These are phyloP conservation scores for Onychomys leucogaster DNA, from an alignment of 2,797 vertebrate genomes.

Conservation along the genomic window DNA sequence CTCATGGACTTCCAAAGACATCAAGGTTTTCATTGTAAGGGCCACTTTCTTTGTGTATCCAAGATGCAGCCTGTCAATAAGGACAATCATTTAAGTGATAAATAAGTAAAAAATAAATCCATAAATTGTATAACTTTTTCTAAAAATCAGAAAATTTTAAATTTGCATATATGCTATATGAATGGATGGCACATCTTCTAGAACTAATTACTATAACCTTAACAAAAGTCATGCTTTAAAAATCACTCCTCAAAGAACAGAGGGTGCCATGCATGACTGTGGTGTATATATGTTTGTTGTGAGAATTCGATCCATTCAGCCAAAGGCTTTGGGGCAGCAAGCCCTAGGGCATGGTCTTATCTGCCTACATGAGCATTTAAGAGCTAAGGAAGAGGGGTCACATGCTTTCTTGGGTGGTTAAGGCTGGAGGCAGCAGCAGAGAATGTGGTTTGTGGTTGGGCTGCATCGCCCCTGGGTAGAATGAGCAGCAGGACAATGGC, in stretches of 20 bases:
- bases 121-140: not conserved
- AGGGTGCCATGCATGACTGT: not conserved
- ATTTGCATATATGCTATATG: not conserved
- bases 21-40: not conserved
- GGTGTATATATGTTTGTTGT: not conserved
- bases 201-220: conserved; percentile 43
- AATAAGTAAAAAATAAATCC: conserved; percentile 25
- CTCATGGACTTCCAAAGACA: not conserved
- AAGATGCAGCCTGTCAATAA: not conserved
- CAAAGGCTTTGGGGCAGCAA: no score
- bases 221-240: not conserved
- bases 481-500: no score
- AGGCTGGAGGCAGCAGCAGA: no score
- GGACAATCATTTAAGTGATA: conserved; percentile 32
- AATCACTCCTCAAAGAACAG: not conserved
- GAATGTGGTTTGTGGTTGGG: no score
- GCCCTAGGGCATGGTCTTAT: no score
- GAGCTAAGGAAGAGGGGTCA: no score
- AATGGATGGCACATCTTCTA: not conserved
- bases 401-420: no score
- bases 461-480: no score
- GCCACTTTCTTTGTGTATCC: conserved; percentile 5
- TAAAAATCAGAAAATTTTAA: conserved; percentile 1
- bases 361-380: no score
- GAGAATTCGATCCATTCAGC: no score